These are phyloP conservation scores for Meganola albula DNA, from an alignment of 2,888 invertebrate genomes.

Conservation along the genomic window DNA sequence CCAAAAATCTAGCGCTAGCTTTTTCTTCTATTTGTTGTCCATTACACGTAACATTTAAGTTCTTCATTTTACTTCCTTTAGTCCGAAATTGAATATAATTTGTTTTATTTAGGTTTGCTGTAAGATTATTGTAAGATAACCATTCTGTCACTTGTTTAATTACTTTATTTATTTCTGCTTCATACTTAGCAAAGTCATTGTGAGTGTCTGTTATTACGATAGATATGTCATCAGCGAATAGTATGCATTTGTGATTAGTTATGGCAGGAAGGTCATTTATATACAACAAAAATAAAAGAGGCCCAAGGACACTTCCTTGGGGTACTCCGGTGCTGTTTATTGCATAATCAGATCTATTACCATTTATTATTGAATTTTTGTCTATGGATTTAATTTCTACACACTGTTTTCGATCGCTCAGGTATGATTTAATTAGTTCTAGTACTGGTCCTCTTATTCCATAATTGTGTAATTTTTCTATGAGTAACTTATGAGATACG, in stretches of 20 bases:
- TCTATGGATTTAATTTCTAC: neutral
- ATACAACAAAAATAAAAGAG: neutral
- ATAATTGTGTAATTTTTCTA: neutral
- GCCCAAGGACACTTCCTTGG: neutral
- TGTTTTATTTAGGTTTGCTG: neutral
- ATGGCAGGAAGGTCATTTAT: neutral
- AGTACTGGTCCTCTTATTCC: neutral
- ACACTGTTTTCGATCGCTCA: neutral
- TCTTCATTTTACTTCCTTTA: neutral
- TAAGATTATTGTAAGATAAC: neutral
- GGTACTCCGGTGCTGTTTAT: neutral
- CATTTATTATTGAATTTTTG: neutral
- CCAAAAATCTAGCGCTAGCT: neutral
- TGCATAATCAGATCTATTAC: neutral
- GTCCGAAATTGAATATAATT: neutral
- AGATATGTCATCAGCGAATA: neutral
- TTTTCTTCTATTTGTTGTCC: neutral
- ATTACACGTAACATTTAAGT: too few relatives aligned
- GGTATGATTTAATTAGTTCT: neutral
- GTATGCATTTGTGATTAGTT: neutral
- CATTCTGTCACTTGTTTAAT: neutral
- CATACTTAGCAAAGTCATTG: neutral
- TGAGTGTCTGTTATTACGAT: neutral
- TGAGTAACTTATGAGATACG: neutral
- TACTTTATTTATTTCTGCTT: neutral